Percentiles rank a stretch among this genome's conserved stretches.
Conservation (phyloP, 2,113 vertebrate species). For the Brachyhypopomus gauderio region DNA sequence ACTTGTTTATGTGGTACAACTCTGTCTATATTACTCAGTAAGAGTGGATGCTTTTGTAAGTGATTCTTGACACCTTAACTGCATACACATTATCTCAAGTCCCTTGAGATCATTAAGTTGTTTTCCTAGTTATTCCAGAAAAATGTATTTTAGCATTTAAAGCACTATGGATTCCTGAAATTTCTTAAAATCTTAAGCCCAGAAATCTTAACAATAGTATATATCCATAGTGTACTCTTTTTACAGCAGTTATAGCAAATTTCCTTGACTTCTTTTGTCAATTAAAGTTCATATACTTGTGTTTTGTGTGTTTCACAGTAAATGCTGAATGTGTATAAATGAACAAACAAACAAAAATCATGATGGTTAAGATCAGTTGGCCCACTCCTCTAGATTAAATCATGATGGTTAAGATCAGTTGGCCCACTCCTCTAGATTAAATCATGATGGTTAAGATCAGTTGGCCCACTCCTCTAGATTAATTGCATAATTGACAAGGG, state of each 20-base stretch:
- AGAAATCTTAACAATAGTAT: background rate
- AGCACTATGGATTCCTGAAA: background rate
- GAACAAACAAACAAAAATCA: background rate
- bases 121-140: background rate
- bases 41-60: background rate
- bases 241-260: background rate
- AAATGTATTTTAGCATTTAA: background rate
- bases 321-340: background rate
- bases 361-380: too few species aligned
- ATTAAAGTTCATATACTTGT: background rate
- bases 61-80: background rate
- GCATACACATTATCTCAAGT: background rate
- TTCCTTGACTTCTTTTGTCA: background rate
- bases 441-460: background rate
- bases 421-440: too few species aligned
- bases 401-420: too few species aligned
- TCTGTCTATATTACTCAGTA: background rate
- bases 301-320: background rate
- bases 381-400: too few species aligned
- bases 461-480: background rate
- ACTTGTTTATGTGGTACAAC: background rate
- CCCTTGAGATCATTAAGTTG: background rate
- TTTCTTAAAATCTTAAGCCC: constrained; percentile 1
- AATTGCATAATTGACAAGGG: background rate
- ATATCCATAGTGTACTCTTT: background rate